A percentile compares a stretch with the other conserved stretches of the same genome.
phyloP scores from a whole-genome alignment of 2,113 vertebrate species.

The Bubo scandiacus region DNA sequence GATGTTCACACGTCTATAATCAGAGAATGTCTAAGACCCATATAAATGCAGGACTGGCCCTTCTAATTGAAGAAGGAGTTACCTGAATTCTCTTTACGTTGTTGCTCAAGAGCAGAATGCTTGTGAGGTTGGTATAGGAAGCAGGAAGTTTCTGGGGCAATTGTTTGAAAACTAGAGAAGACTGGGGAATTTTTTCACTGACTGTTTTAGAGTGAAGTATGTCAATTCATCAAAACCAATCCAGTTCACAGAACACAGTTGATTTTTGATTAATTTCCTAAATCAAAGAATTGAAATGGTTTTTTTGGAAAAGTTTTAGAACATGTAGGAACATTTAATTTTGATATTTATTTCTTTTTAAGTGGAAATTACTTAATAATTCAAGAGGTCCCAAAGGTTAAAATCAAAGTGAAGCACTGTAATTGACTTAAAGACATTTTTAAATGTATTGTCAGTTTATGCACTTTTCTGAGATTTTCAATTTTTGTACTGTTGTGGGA shows the following conservation, averaged over 20 bases:
- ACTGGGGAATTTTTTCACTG: not conserved
- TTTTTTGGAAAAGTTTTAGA: not conserved
- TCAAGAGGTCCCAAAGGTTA: not conserved
- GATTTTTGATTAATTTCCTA: not conserved
- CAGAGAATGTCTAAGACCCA: not conserved
- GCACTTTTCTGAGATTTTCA: not conserved
- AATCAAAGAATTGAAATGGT: not conserved
- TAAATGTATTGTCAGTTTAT: not conserved
- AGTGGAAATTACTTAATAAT: conserved; percentile 15
- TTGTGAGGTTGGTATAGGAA: not conserved
- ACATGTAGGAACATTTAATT: not conserved
- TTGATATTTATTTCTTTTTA: not conserved
- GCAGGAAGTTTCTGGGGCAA: not conserved
- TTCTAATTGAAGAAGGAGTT: not conserved
- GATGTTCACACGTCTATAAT: not conserved
- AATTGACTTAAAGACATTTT: not conserved
- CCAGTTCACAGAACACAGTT: not conserved
- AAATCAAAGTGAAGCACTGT: conserved; percentile 15
- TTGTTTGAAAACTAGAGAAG: not conserved
- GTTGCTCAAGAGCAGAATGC: not conserved
- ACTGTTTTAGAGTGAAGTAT: not conserved
- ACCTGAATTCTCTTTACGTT: not conserved
- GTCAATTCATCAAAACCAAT: not conserved
- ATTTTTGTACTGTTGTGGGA: not conserved
- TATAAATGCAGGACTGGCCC: not conserved